A percentile compares a stretch with the other conserved stretches of the same genome.
These are phyloP conservation scores for Arrhopalites spinosus DNA, from an alignment of 2,888 invertebrate species.

Conservation along the genomic window DNA sequence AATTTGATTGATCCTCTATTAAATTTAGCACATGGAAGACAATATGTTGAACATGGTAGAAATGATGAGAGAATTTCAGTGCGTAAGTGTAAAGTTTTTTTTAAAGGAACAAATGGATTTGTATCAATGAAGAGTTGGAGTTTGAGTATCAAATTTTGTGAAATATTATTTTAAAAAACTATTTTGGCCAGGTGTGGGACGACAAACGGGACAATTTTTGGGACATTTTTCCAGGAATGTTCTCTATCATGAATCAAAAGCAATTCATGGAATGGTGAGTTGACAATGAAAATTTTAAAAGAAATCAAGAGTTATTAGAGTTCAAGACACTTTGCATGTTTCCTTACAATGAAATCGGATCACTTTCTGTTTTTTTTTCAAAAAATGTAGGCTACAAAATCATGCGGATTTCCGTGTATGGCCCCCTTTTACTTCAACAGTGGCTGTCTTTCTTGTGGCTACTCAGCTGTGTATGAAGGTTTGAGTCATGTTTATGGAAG, in stretches of 20 bases:
- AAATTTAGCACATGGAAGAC: constrained; percentile 44
- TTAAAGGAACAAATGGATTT: background rate
- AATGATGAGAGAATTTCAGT: constrained; percentile 52
- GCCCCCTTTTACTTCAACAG: constrained; percentile 51
- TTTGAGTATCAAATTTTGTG: background rate
- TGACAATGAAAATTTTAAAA: background rate
- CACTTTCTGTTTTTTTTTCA: background rate
- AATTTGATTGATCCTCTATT: constrained; percentile 46
- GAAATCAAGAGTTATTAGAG: background rate
- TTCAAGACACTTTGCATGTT: background rate
- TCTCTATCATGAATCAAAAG: constrained; percentile 51
- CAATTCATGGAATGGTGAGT: constrained; percentile 52
- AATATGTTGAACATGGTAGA: constrained; percentile 52
- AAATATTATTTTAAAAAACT: no score
- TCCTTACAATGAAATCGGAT: background rate
- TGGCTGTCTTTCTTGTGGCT: constrained; percentile 51
- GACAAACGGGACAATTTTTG: constrained; percentile 52
- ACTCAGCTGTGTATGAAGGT: constrained; percentile 51
- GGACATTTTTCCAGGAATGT: constrained; percentile 49
- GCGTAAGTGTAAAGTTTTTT: constrained; percentile 36
- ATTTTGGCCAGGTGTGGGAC: constrained; percentile 49
- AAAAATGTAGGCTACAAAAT: constrained; percentile 45
- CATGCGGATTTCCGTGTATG: constrained; percentile 50
- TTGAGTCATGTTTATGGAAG: constrained; percentile 48
- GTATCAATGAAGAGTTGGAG: no score